Evolutionary conservation across 35 echinoderm and acorn worm species (phyloP), one percentile per base, ranked within the genome.

Genomic region (Amphiura filiformis): DNA sequence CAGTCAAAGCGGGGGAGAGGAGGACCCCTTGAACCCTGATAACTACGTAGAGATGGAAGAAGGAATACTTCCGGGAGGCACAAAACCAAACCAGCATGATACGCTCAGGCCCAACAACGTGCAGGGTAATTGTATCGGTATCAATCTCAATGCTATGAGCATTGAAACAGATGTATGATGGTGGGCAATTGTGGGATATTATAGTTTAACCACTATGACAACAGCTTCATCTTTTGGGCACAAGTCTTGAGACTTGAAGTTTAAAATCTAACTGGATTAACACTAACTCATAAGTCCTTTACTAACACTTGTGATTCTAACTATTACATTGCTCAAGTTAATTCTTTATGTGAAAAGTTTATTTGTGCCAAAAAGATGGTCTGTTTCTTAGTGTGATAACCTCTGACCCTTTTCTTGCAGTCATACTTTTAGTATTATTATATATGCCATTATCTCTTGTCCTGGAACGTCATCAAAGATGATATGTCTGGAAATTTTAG

Each of bases 111-210:
- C 90, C 44, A 98, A 98, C 76, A 98, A 94, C 39, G 87, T 98
- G 77, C 96, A 94, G 52, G 92, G 96, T 49, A 95, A 95, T 57
- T 99, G 92, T 87, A 90, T 97, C 65, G 89, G 88, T 57, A 94
- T 92, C 77, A 98, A 93, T 42, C 76, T 93, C 15, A 93, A 94
- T 64, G 81, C 92, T 65, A 64, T 98, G 61, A 97, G 94, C 84
- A 97, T 97, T 79, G 96, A 98, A 84, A 98, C 96, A 31, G 96
- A 98, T 81, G 96, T 94, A 40, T 98, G 85, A 96, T 79, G 61
- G 41, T 47, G 41, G 41, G 41, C n/a, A 47, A 47, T 47, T 47
- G 41, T n/a, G 41, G 41, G 41, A 47, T 47, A 47, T 47, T n/a
- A n/a, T n/a, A n/a, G n/a, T 47, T 47, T 47, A 47, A 47, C 17